Conservation (phyloP, 2,888 invertebrate genomes). For the Acronicta psi region DNA sequence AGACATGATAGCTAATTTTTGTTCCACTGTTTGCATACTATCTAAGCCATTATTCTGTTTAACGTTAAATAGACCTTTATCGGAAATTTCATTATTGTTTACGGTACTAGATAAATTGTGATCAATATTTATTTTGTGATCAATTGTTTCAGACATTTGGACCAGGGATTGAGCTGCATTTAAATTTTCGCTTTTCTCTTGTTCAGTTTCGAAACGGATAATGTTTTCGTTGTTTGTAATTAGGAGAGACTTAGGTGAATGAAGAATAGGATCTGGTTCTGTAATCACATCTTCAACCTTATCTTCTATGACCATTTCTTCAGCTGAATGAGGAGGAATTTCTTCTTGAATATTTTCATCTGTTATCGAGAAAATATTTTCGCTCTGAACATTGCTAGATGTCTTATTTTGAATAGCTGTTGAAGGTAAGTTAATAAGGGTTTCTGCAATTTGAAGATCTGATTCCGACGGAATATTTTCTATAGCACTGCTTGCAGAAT, state of each 20-base stretch:
- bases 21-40: conserved; percentile 60
- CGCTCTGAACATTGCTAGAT: conserved; percentile 55
- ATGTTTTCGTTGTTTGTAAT: conserved; percentile 64
- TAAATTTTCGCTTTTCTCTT: conserved; percentile 84
- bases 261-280: conserved; percentile 32
- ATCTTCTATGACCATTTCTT: conserved; percentile 45
- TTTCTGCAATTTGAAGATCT: conserved; percentile 85
- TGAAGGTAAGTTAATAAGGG: conserved; percentile 83
- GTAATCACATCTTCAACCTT: conserved; percentile 38
- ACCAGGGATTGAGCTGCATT: conserved; percentile 86
- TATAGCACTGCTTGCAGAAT: conserved; percentile 27
- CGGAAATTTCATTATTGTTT: conserved; percentile 61
- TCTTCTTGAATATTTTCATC: conserved; percentile 58
- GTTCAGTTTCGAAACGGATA: conserved; percentile 80
- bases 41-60: conserved; percentile 69
- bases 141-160: conserved; percentile 85
- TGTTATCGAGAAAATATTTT: conserved; percentile 50
- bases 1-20: conserved; percentile 67
- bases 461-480: conserved; percentile 81
- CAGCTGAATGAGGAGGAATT: conserved; percentile 39
- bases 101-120: conserved; percentile 55
- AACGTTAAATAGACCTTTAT: conserved; percentile 46
- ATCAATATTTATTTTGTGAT: conserved; percentile 74
- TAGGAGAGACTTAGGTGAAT: conserved; percentile 51
- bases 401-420: conserved; percentile 77